Evolutionary conservation across 2,113 vertebrate species (phyloP).

Genomic region (Irena cyanogastra): DNA sequence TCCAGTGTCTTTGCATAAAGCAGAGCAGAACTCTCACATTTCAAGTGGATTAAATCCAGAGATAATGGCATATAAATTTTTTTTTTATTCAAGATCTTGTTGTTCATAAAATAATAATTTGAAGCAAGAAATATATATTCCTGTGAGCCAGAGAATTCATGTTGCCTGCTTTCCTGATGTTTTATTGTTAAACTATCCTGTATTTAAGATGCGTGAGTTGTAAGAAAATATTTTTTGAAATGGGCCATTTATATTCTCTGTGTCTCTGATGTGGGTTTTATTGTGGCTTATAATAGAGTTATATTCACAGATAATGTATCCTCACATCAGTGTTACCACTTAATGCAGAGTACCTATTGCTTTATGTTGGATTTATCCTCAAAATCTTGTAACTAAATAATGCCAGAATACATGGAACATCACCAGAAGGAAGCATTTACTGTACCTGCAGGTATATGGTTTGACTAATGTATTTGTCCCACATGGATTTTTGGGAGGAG

Average conservation of each 20-base stretch:
- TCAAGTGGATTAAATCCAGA: neutral
- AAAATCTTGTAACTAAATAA: neutral
- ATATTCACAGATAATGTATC: neutral
- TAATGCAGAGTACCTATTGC: neutral
- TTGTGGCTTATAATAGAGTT: neutral
- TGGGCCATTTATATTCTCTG: neutral
- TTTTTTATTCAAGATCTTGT: neutral
- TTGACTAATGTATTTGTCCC: neutral
- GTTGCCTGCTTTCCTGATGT: neutral
- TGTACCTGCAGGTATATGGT: neutral
- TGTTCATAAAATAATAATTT: neutral
- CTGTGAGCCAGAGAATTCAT: neutral
- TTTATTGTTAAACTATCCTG: neutral
- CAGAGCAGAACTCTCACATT: neutral
- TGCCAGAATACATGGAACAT: neutral
- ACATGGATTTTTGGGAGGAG: rapidly evolving
- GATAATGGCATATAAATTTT: neutral
- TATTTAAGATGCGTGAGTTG: neutral
- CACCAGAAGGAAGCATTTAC: neutral
- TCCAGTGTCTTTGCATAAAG: neutral
- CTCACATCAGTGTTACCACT: neutral
- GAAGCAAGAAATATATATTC: neutral
- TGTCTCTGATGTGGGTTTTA: neutral
- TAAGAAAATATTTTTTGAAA: neutral
- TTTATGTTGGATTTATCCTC: neutral